Conservation (phyloP, 2,888 invertebrate genomes). For the Elmis aenea region DNA sequence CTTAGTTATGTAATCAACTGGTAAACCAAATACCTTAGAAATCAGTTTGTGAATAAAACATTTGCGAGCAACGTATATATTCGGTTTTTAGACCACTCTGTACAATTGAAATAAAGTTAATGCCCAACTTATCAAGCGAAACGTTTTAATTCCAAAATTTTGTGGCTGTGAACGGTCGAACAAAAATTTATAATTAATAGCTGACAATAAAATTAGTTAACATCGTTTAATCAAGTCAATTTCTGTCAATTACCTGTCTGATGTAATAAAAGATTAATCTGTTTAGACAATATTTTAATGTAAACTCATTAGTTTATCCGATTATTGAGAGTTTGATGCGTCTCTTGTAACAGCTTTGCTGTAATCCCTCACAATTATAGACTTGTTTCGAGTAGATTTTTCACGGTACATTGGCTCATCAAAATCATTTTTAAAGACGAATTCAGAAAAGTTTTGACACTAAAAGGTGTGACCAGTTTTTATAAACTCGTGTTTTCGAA, state of each 20-base stretch:
- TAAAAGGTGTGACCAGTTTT: slow-evolving; percentile 12
- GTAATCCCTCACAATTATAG: slow-evolving; percentile 12
- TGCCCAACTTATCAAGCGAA: no score
- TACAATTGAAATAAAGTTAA: no score
- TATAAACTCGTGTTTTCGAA: slow-evolving; percentile 1
- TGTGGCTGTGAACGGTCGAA: no score
- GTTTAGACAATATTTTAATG: slow-evolving; percentile 38
- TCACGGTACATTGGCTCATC: slow-evolving; percentile 8
- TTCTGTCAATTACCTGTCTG: slow-evolving; percentile 18
- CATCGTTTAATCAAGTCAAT: slow-evolving; percentile 14
- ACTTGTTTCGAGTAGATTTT: slow-evolving; percentile 8
- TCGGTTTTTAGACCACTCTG: no score
- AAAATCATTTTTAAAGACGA: slow-evolving; percentile 7
- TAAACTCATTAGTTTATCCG: slow-evolving; percentile 41
- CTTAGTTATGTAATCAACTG: no score
- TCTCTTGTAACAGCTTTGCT: slow-evolving; percentile 1
- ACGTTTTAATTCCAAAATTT: no score
- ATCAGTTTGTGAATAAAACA: no score
- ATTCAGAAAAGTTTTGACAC: slow-evolving; percentile 9
- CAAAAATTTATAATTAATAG: slow-evolving; percentile 10
- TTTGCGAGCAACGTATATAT: no score
- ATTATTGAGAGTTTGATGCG: slow-evolving; percentile 24
- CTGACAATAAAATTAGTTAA: slow-evolving; percentile 14
- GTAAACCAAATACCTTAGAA: no score
- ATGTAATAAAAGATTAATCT: slow-evolving; percentile 25